Base-by-base conservation (phyloP, 2,797 vertebrate genomes). In the Oryzias dopingdopingensis region DNA sequence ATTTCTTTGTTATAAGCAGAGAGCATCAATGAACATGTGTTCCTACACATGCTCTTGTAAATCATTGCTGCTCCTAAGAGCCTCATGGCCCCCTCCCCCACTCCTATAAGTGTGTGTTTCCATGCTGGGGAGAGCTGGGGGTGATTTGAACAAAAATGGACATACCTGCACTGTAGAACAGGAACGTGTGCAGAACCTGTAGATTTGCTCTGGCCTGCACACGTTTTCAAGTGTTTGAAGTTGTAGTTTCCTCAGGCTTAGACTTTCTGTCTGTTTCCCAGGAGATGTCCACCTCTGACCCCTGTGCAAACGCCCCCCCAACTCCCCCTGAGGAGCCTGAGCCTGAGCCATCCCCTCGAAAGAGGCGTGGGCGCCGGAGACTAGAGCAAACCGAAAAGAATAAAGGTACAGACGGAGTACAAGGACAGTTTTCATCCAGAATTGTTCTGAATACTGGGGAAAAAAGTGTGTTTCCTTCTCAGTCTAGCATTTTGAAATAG, bases 291-390 rank as follows among this genome's bases (percentile, higher is more conserved):
- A 85, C 79, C 81, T 83, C 86, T 77, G 87, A 89, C 79, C 86
- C 88, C 24, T 89, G 88, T 70, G 80, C 76, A 68, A 91, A 91
- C 37, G 86, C 88, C 37, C 86, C 88, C 18, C 87, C 90, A 44
- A 91, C 86, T 64, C 87, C 84, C 37, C 89, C 89, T 3, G 90
- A 90, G 84, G 88, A 90, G 44, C 78, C 82, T 0, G 82, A 89
- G 77, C 83, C 88, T 29, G 87, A 85, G 59, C 86, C 88, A 41
- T 86, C 83, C 59, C 83, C 85, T 45, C 89, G 88, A 72, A 92
- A 90, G 82, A 92, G 87, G 74, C 86, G 87, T 4, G 87, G 90
- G 52, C 81, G 89, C 37, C 85, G 88, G 79, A 92, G 90, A 90
- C 77, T 86, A 16, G 77, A 85, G 57, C 88, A 83, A 48, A 79